A percentile compares a stretch with the other conserved stretches of the same genome.
phyloP scores from a whole-genome alignment of 92 coral and sea anemone species.

The Epizoanthus stellaris region DNA sequence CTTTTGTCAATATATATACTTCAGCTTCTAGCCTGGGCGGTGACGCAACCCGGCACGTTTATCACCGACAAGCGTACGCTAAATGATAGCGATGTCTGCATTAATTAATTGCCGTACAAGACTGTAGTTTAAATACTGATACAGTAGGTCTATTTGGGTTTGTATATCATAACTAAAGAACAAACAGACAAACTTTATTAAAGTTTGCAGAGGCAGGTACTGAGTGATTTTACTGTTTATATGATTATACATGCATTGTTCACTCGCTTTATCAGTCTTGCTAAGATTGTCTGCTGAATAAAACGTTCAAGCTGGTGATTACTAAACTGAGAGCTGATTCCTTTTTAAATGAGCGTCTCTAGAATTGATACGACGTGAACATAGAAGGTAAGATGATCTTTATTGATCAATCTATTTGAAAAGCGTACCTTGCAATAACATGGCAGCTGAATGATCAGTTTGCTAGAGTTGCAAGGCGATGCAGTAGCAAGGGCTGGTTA shows the following conservation, averaged over 20 bases:
- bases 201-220: constrained; percentile 9
- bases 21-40: too few species aligned
- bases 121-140: too few species aligned
- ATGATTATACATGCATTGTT: not conserved
- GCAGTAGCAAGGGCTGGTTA: not conserved
- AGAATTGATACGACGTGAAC: too few species aligned
- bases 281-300: not conserved
- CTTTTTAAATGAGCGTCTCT: too few species aligned
- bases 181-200: not conserved
- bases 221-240: not conserved
- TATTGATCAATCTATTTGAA: not conserved
- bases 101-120: too few species aligned
- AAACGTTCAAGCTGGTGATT: not conserved
- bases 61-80: too few species aligned
- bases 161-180: not conserved
- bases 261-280: not conserved
- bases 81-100: too few species aligned
- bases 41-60: too few species aligned
- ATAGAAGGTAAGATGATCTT: not conserved
- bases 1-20: too few species aligned
- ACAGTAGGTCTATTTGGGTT: too few species aligned
- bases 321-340: too few species aligned
- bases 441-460: not conserved
- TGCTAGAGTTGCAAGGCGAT: not conserved
- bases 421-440: not conserved